phyloP scores from a whole-genome alignment of 2,113 vertebrate species.

The Piprites chloris region DNA sequence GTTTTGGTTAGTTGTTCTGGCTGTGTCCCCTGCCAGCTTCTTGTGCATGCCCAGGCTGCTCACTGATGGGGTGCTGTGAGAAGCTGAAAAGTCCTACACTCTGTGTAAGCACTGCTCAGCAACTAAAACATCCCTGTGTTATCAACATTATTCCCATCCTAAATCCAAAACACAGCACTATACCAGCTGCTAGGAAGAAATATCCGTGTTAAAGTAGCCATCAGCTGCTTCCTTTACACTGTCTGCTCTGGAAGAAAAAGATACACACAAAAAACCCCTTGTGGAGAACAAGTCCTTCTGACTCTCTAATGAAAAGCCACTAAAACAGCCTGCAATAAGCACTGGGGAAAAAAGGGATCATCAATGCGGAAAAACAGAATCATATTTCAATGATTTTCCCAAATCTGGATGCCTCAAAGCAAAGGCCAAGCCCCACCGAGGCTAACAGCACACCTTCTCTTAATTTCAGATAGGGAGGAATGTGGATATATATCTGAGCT shows the following conservation, averaged over 20 bases:
- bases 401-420: not conserved
- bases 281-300: not conserved
- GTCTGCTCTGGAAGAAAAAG: not conserved
- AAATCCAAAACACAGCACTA: not conserved
- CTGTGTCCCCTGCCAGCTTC: not conserved
- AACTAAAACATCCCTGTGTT: not conserved
- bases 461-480: not conserved
- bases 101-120: not conserved
- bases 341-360: not conserved
- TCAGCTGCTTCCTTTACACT: not conserved
- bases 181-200: not conserved
- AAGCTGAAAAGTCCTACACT: not conserved
- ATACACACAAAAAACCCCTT: not conserved
- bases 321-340: not conserved
- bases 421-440: not conserved
- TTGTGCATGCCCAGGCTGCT: not conserved
- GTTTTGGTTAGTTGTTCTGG: not conserved
- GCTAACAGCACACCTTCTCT: not conserved
- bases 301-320: conserved; percentile 16
- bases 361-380: not conserved
- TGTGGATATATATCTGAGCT: not conserved
- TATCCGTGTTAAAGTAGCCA: not conserved
- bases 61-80: not conserved
- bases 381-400: not conserved
- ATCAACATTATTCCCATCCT: not conserved